Conservation (phyloP, 2,888 invertebrate genomes). For the Spilarctia lutea region DNA sequence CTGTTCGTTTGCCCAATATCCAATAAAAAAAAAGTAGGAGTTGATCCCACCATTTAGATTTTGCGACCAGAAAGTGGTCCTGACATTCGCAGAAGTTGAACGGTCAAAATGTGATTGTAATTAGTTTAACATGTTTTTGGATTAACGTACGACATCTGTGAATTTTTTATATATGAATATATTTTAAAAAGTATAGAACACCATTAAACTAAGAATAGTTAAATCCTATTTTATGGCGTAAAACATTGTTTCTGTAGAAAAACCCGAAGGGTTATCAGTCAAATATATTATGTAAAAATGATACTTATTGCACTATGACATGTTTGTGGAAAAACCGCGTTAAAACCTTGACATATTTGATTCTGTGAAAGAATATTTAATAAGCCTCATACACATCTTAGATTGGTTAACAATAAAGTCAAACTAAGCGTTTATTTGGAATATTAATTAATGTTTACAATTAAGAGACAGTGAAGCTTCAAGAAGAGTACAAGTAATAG, state of each 20-base stretch:
- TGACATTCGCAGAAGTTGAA: not conserved
- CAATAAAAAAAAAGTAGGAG: no score
- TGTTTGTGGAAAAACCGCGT: not conserved
- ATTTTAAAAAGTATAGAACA: no score
- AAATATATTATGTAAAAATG: not conserved
- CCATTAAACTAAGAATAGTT: not conserved
- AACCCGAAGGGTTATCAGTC: not conserved
- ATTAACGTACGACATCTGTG: not conserved
- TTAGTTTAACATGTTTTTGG: not conserved
- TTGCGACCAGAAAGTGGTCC: no score
- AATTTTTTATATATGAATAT: no score
- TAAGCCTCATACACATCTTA: not conserved
- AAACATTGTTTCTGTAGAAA: not conserved
- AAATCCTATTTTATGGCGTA: not conserved
- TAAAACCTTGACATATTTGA: not conserved
- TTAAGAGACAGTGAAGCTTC: not conserved
- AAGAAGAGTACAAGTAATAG: not conserved
- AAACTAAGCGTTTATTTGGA: not conserved
- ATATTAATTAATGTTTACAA: not conserved
- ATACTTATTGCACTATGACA: not conserved
- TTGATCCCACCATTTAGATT: no score
- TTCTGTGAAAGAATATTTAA: slow-evolving; percentile 1
- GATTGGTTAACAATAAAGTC: not conserved
- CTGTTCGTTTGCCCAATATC: no score
- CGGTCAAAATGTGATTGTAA: not conserved